A percentile compares a stretch with the other conserved stretches of the same genome.
Evolutionary conservation across 2,888 invertebrate genomes (phyloP).

Genomic region (Hydrotaea cyrtoneurina): DNA sequence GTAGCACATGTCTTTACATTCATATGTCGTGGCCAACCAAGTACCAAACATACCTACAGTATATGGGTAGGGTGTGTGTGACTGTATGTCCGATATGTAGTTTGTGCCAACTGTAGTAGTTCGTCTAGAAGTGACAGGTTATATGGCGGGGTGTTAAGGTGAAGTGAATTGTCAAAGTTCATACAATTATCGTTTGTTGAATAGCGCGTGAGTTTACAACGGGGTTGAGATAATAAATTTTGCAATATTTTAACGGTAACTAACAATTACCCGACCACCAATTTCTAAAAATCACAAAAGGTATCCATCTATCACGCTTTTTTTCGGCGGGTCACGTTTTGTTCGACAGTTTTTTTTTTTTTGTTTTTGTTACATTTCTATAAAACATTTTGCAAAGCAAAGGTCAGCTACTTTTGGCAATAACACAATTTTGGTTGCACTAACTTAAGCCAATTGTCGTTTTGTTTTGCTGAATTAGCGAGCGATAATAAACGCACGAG

Average conservation of each 20-base stretch:
- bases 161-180: not conserved
- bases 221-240: slow-evolving; percentile 40
- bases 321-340: slow-evolving; percentile 56
- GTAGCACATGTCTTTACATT: no score
- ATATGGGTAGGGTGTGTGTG: no score
- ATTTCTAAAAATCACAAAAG: slow-evolving; percentile 39
- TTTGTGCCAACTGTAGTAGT: not conserved
- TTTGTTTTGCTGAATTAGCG: not conserved
- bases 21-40: not conserved
- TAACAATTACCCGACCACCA: slow-evolving; percentile 35
- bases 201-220: not conserved
- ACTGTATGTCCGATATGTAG: not conserved
- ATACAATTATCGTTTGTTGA: not conserved
- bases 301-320: slow-evolving; percentile 52
- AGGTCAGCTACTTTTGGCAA: slow-evolving; percentile 1
- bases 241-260: slow-evolving; percentile 42
- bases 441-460: not conserved
- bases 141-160: not conserved
- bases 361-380: not conserved
- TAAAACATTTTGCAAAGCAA: slow-evolving; percentile 17
- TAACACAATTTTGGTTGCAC: not conserved
- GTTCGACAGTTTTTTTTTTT: not conserved
- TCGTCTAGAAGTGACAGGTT: not conserved
- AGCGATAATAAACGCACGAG: no score
- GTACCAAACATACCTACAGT: no score